phyloP scores from a whole-genome alignment of 2,888 invertebrate species.

The Labia minor region DNA sequence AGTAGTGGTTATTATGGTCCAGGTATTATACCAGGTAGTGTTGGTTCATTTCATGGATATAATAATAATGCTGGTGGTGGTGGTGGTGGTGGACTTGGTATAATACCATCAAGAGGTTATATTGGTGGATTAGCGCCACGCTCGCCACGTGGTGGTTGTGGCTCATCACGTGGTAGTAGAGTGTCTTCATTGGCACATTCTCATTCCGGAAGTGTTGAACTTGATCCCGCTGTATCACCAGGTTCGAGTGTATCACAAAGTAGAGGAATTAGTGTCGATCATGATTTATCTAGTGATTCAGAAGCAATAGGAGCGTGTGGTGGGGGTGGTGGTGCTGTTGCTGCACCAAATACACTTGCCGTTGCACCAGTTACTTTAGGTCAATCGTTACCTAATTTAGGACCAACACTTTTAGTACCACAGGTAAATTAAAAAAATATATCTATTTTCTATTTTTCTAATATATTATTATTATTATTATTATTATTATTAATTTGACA shows the following conservation, averaged over 20 bases:
- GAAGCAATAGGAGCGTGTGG: conserved; percentile 22
- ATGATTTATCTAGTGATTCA: conserved; percentile 36
- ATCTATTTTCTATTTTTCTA: too few species aligned
- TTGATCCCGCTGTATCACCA: conserved; percentile 34
- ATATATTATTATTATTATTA: too few species aligned
- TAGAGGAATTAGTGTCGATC: conserved; percentile 49
- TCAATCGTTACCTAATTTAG: conserved; percentile 69
- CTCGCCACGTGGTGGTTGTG: conserved; percentile 37
- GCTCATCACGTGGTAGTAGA: conserved; percentile 47
- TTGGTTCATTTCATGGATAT: neutral
- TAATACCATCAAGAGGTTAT: conserved; percentile 23
- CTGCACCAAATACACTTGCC: conserved; percentile 21
- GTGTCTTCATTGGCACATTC: conserved; percentile 63
- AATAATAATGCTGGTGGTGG: too few species aligned
- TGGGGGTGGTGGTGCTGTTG: conserved; percentile 21
- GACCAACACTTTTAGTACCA: neutral
- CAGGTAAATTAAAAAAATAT: conserved; percentile 20
- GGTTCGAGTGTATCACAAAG: conserved; percentile 40
- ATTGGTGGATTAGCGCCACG: conserved; percentile 29
- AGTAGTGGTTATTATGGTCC: conserved; percentile 15
- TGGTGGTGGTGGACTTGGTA: neutral
- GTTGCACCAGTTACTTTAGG: conserved; percentile 41
- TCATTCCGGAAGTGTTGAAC: conserved; percentile 35
- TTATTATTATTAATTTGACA: too few species aligned
- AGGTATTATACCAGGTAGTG: neutral